phyloP scores from a whole-genome alignment of 2,888 invertebrate genomes.

The Tortricodes alternella region DNA sequence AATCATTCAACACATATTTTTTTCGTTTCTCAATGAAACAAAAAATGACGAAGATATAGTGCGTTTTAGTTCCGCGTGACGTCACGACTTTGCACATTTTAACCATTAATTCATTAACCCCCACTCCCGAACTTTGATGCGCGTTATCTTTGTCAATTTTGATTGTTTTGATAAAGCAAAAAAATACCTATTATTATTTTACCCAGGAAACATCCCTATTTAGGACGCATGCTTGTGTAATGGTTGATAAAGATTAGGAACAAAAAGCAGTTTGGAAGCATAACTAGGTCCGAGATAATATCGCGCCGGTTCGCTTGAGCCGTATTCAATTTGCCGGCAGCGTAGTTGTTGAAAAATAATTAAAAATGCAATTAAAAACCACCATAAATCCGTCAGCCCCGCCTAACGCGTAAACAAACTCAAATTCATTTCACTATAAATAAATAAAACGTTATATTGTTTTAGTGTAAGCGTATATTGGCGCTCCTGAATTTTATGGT shows the following conservation, averaged over 20 bases:
- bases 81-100: too few species aligned
- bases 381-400: slow-evolving; percentile 76
- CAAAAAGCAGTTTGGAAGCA: slow-evolving; percentile 26
- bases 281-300: slow-evolving; percentile 58
- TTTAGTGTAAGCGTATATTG: slow-evolving; percentile 45
- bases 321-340: slow-evolving; percentile 74
- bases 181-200: slow-evolving; percentile 24
- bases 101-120: too few species aligned
- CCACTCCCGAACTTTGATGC: too few species aligned
- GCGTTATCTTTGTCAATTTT: too few species aligned
- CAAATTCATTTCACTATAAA: slow-evolving; percentile 61
- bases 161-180: too few species aligned
- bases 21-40: too few species aligned
- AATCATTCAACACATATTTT: too few species aligned
- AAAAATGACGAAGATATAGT: too few species aligned
- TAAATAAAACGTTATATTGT: slow-evolving; percentile 56
- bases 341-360: slow-evolving; percentile 75
- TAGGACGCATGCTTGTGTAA: slow-evolving; percentile 8
- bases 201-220: too few species aligned
- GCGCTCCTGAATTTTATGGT: slow-evolving; percentile 47
- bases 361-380: slow-evolving; percentile 78
- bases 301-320: slow-evolving; percentile 53
- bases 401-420: slow-evolving; percentile 67
- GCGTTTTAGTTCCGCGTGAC: too few species aligned
- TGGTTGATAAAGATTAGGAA: slow-evolving; percentile 28